Percentiles rank a stretch among this genome's conserved stretches.
phyloP scores from a whole-genome alignment of 2,888 invertebrate species.

The Celastrina argiolus region DNA sequence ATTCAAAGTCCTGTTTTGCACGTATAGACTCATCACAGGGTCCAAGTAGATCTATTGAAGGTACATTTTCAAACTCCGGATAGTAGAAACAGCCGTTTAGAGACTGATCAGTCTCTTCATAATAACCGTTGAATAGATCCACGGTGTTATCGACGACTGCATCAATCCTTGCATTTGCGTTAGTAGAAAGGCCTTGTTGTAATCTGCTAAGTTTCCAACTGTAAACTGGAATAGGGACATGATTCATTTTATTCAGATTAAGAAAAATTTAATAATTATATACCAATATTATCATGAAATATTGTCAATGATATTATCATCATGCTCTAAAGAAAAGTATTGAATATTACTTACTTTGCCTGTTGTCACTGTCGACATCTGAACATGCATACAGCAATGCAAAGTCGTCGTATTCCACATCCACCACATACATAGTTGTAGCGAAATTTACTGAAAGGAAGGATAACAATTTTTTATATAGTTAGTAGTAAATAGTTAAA shows the following conservation, averaged over 20 bases:
- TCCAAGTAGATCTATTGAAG: slow-evolving; percentile 48
- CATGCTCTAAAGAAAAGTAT: background rate
- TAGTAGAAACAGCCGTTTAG: slow-evolving; percentile 58
- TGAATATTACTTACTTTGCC: slow-evolving; percentile 50
- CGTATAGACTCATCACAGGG: slow-evolving; percentile 48
- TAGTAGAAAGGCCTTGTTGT: slow-evolving; percentile 42
- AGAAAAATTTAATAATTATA: slow-evolving; percentile 19
- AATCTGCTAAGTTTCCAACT: slow-evolving; percentile 61
- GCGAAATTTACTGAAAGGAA: slow-evolving; percentile 44
- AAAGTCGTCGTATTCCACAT: slow-evolving; percentile 80
- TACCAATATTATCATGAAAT: too few species aligned
- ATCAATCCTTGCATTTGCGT: slow-evolving; percentile 42
- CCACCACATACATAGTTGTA: slow-evolving; percentile 79
- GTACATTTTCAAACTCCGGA: slow-evolving; percentile 46
- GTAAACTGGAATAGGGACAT: slow-evolving; percentile 47
- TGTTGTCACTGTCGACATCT: slow-evolving; percentile 39
- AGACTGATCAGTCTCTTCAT: slow-evolving; percentile 47
- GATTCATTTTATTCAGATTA: background rate
- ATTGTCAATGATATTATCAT: background rate
- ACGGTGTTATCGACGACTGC: slow-evolving; percentile 41
- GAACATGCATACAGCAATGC: slow-evolving; percentile 81
- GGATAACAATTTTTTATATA: background rate
- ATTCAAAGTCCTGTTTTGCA: slow-evolving; percentile 48
- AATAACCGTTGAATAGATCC: slow-evolving; percentile 54
- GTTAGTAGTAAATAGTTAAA: too few species aligned